Base-by-base conservation (phyloP, 1,140 invertebrate species). In the Sogatella furcifera region DNA sequence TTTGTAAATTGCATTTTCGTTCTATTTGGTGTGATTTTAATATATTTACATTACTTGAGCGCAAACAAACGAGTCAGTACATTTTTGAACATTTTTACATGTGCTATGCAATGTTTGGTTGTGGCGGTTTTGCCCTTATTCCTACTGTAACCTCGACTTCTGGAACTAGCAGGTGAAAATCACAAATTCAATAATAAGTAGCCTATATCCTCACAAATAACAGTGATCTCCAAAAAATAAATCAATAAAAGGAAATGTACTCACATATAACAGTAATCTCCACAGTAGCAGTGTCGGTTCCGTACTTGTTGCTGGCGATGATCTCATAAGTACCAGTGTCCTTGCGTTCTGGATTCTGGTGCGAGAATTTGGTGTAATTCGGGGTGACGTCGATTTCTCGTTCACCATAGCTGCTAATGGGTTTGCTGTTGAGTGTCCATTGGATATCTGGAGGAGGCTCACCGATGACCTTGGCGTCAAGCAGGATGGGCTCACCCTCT, bases 201-300 rank as follows among this genome's bases (percentile, higher is more conserved):
- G n/a, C n/a, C n/a, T n/a, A n/a, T n/a, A n/a, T n/a, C n/a, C n/a
- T n/a, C n/a, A n/a, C n/a, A n/a, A n/a, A n/a, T n/a, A n/a, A n/a
- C n/a, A n/a, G n/a, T n/a, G n/a, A n/a, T n/a, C n/a, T n/a, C n/a
- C n/a, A n/a, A n/a, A n/a, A n/a, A n/a, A n/a, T n/a, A n/a, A n/a
- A 4, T 28, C 6, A 28, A 6, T 28, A 28, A 28, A n/a, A n/a
- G n/a, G 24, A 42, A 17, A 31, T 11, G 59, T 66, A 78, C 84
- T 85, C 78, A 91, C 91, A 90, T 65, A 94, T 82, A 63, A 97
- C 88, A 68, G 83, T 90, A 53, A 97, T 87, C 75, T 95, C 90
- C 28, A 96, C 81, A 72, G 94, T 90, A n/a, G 89, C 91, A 43
- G 84, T 84, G 72, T 95, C 93, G 62, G 84, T 82, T 24, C 94